Conservation (phyloP, 2,888 invertebrate species). For the Chironomus tentans region DNA sequence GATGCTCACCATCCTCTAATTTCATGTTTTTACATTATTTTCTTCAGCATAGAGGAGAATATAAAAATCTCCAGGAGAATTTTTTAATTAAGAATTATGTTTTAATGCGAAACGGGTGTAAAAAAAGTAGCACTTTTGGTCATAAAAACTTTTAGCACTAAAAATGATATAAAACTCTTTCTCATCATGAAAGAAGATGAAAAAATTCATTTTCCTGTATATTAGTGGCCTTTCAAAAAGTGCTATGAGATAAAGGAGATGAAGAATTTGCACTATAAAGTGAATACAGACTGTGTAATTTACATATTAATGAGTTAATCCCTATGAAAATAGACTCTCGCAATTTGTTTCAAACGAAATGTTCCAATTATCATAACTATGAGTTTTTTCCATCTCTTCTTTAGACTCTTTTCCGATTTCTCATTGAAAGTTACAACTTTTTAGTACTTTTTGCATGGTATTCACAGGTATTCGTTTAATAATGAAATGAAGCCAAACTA, state of each 20-base stretch:
- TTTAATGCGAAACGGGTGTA: neutral
- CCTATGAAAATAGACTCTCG: slow-evolving; percentile 24
- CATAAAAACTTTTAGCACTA: slow-evolving; percentile 2
- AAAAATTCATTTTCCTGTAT: neutral
- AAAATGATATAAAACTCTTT: slow-evolving; percentile 24
- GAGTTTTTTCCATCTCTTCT: neutral
- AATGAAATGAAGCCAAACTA: no score
- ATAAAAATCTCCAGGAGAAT: neutral
- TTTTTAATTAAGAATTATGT: slow-evolving; percentile 25
- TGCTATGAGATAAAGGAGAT: neutral
- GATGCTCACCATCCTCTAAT: neutral
- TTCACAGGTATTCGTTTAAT: no score
- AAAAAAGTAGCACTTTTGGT: slow-evolving; percentile 7
- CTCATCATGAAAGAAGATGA: neutral
- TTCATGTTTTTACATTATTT: neutral
- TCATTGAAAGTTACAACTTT: no score
- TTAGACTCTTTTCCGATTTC: neutral
- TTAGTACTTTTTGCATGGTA: no score
- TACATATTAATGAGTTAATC: slow-evolving; percentile 27
- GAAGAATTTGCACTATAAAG: slow-evolving; percentile 27
- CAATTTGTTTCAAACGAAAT: slow-evolving; percentile 15
- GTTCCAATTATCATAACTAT: slow-evolving; percentile 22
- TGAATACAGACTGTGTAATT: slow-evolving; percentile 15
- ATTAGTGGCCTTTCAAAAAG: slow-evolving; percentile 17
- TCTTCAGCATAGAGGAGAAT: neutral